Conservation (phyloP, 2,113 vertebrate species). For the Cyprinodon brontotheroides region DNA sequence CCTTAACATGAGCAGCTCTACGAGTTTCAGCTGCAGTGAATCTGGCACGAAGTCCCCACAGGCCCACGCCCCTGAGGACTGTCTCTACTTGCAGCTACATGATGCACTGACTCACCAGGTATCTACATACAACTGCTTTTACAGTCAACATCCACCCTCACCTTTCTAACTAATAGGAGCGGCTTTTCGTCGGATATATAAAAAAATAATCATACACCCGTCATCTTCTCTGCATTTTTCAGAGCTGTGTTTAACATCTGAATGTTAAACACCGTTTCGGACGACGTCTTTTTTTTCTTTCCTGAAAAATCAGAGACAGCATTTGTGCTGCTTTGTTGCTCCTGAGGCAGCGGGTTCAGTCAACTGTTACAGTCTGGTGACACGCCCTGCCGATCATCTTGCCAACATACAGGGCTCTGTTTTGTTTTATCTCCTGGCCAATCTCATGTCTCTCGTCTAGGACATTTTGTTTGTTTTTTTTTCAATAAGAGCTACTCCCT, state of each 20-base stretch:
- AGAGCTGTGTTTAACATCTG: neutral
- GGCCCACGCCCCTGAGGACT: constrained; percentile 30
- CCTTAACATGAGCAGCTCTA: constrained; percentile 17
- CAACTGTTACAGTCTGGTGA: constrained; percentile 62
- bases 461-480: constrained; percentile 15
- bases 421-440: constrained; percentile 57
- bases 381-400: constrained; percentile 61
- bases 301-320: constrained; percentile 52
- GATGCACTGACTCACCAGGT: constrained; percentile 40
- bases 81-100: constrained; percentile 60
- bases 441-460: constrained; percentile 44
- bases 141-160: constrained; percentile 1
- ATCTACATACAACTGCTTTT: constrained; percentile 7
- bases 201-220: neutral
- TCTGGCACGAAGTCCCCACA: constrained; percentile 41
- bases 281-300: neutral
- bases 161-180: constrained; percentile 28
- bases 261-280: neutral
- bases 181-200: constrained; percentile 13
- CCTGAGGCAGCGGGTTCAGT: constrained; percentile 56
- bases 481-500: constrained; percentile 29
- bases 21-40: constrained; percentile 27
- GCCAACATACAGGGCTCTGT: constrained; percentile 47
- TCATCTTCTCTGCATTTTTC: neutral
- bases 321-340: constrained; percentile 59